Percentiles rank a stretch among this genome's conserved stretches.
Evolutionary conservation across 2,113 vertebrate genomes (phyloP).

Genomic region (Bothrops jararaca): DNA sequence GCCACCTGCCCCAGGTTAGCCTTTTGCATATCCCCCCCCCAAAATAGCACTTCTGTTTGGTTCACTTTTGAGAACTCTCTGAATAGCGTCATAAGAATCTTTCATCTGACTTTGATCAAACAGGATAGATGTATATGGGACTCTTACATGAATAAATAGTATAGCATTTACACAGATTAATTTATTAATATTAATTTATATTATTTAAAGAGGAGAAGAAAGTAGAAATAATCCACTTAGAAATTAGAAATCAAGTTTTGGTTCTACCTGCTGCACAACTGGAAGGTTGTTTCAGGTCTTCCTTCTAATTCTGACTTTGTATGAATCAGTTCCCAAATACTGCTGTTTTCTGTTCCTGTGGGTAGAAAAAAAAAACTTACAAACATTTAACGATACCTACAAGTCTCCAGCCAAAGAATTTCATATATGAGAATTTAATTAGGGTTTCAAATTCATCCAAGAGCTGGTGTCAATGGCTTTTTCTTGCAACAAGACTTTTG

Average conservation of each 20-base stretch:
- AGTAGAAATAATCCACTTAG: neutral
- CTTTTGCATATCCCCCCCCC: neutral
- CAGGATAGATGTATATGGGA: neutral
- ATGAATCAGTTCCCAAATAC: conserved; percentile 94
- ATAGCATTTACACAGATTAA: neutral
- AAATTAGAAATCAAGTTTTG: neutral
- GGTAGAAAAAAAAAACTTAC: neutral
- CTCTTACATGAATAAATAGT: neutral
- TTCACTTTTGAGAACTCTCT: neutral
- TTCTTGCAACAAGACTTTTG: neutral
- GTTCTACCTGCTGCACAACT: conserved; percentile 92
- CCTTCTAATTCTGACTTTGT: conserved; percentile 92
- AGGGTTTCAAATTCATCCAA: neutral
- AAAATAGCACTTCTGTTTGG: no score
- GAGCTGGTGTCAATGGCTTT: neutral
- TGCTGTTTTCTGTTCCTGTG: conserved; percentile 83
- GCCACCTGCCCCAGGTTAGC: neutral
- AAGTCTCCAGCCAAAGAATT: neutral
- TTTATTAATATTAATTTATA: neutral
- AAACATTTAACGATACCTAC: conserved; percentile 5
- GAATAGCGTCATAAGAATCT: neutral
- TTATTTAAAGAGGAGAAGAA: neutral
- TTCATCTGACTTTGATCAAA: neutral
- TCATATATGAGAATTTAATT: neutral
- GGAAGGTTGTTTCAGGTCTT: conserved; percentile 90